Conservation (phyloP, 2,888 invertebrate species). For the Pimpla rufipes region DNA sequence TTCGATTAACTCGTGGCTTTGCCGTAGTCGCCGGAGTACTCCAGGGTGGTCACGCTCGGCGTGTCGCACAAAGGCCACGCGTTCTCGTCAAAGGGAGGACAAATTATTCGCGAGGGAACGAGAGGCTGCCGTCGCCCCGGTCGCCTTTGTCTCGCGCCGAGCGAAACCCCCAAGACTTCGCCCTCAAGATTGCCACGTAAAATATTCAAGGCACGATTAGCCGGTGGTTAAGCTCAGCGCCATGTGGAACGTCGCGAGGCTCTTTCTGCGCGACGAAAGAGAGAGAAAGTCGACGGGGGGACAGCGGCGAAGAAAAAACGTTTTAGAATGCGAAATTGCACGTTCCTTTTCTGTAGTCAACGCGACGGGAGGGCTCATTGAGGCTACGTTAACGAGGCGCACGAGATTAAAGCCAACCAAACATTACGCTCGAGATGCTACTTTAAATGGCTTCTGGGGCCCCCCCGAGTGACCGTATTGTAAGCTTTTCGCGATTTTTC, state of each 20-base stretch:
- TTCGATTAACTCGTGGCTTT: slow-evolving; percentile 14
- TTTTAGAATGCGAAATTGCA: slow-evolving; percentile 36
- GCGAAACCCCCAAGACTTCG: slow-evolving; percentile 44
- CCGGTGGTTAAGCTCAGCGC: slow-evolving; percentile 60
- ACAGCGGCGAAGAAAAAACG: slow-evolving; percentile 14
- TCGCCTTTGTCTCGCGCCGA: slow-evolving; percentile 44
- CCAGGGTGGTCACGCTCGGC: slow-evolving; percentile 7
- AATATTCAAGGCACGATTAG: slow-evolving; percentile 81
- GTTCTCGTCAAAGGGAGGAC: slow-evolving; percentile 21
- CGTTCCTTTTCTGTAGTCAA: slow-evolving; percentile 32
- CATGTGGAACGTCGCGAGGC: slow-evolving; percentile 9
- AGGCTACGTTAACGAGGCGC: slow-evolving; percentile 48
- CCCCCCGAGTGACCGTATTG: slow-evolving; percentile 1
- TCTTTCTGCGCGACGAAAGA: slow-evolving; percentile 14
- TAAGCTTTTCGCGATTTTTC: slow-evolving; percentile 14
- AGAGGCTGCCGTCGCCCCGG: slow-evolving; percentile 14
- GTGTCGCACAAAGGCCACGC: slow-evolving; percentile 31
- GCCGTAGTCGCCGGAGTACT: not conserved
- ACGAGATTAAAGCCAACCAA: slow-evolving; percentile 48
- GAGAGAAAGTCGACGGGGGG: slow-evolving; percentile 14
- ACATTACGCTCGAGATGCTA: slow-evolving; percentile 38
- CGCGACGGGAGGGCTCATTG: slow-evolving; percentile 18
- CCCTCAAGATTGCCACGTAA: slow-evolving; percentile 75
- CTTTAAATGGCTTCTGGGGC: slow-evolving; percentile 41
- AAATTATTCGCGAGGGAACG: slow-evolving; percentile 11